phyloP scores from a whole-genome alignment of 1,140 invertebrate genomes.

The Drepana arcuata region DNA sequence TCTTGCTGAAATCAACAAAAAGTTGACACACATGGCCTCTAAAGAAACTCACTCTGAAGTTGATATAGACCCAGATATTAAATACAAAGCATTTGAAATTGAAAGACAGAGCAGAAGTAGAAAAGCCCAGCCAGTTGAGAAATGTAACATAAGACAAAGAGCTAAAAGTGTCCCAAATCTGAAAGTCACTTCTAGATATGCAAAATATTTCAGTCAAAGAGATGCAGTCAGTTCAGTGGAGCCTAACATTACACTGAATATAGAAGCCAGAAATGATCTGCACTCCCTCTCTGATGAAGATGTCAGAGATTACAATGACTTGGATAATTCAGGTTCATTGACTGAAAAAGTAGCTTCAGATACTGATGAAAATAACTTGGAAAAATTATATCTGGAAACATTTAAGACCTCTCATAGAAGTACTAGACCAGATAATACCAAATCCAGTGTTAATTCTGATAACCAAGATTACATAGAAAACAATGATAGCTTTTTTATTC shows the following conservation, averaged over 20 bases:
- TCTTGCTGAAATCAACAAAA: constrained; percentile 81
- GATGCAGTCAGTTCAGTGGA: constrained; percentile 45
- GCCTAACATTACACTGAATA: constrained; percentile 19
- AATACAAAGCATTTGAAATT: constrained; percentile 55
- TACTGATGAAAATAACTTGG: constrained; percentile 45
- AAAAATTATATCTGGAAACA: constrained; percentile 56
- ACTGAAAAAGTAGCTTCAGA: constrained; percentile 5
- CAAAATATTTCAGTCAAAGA: constrained; percentile 68
- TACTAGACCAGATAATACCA: constrained; percentile 11
- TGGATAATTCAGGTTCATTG: constrained; percentile 1
- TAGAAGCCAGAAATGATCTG: no score
- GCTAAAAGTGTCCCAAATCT: constrained; percentile 70
- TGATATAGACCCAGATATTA: constrained; percentile 36
- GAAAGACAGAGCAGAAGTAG: constrained; percentile 44
- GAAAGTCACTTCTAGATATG: constrained; percentile 61
- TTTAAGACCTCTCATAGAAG: constrained; percentile 41
- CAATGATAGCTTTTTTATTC: constrained; percentile 32
- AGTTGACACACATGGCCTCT: constrained; percentile 68
- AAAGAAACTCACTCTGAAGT: constrained; percentile 38
- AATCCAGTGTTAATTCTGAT: background rate
- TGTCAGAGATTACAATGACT: no score
- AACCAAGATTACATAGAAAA: background rate
- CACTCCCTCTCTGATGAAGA: no score
- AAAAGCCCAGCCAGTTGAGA: constrained; percentile 23
- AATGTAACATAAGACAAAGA: constrained; percentile 30